phyloP scores from a whole-genome alignment of 53 echinoderm and acorn worm genomes.

The Astropecten irregularis region DNA sequence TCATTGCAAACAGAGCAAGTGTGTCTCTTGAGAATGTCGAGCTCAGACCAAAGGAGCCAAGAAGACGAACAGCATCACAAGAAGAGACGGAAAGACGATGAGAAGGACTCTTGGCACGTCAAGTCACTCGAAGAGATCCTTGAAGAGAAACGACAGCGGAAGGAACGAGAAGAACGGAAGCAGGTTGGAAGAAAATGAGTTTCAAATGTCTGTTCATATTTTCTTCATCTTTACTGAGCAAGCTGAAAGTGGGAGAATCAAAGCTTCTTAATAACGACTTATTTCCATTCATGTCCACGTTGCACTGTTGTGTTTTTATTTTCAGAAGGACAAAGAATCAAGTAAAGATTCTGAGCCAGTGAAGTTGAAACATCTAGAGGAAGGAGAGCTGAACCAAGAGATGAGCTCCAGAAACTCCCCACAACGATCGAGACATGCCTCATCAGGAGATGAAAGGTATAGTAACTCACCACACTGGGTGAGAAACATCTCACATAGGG shows the following conservation, averaged over 20 bases:
- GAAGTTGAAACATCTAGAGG: slow-evolving; percentile 59
- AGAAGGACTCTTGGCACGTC: slow-evolving; percentile 87
- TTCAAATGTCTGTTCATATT: not conserved
- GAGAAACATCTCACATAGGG: too few species aligned
- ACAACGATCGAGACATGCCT: slow-evolving; percentile 21
- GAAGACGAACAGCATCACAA: slow-evolving; percentile 55
- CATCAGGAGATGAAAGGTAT: slow-evolving; percentile 72
- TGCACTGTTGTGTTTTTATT: not conserved
- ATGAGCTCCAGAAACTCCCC: slow-evolving; percentile 27
- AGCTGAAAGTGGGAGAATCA: too few species aligned
- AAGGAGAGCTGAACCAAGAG: slow-evolving; percentile 37
- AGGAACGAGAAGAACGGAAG: slow-evolving; percentile 59
- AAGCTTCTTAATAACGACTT: too few species aligned
- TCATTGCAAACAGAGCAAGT: not conserved
- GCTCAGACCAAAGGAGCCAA: slow-evolving; percentile 48
- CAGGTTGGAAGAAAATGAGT: slow-evolving; percentile 3
- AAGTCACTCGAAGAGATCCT: slow-evolving; percentile 96
- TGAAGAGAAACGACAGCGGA: slow-evolving; percentile 87
- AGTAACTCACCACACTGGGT: too few species aligned
- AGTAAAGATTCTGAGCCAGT: slow-evolving; percentile 10
- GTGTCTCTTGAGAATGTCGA: slow-evolving; percentile 57
- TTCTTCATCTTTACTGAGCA: not conserved
- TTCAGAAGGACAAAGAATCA: slow-evolving; percentile 8
- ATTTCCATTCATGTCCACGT: too few species aligned
- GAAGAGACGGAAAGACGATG: slow-evolving; percentile 57